Evolutionary conservation across 2,797 vertebrate genomes (phyloP).

Genomic region (Botia kubotai): DNA sequence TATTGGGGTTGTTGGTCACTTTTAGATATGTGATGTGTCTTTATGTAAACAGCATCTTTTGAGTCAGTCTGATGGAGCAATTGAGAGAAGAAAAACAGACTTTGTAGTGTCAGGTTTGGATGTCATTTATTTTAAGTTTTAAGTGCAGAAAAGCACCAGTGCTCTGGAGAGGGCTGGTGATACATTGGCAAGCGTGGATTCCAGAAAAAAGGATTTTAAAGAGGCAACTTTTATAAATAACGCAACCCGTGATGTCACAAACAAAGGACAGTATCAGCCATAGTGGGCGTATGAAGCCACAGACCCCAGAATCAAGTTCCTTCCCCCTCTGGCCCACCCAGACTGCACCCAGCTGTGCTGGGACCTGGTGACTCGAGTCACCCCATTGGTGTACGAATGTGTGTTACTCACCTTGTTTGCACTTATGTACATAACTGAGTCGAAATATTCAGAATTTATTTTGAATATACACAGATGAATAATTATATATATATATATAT

Average conservation of each 20-base stretch:
- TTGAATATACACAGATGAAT: constrained; percentile 90
- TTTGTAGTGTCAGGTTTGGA: constrained; percentile 57
- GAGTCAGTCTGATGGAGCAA: constrained; percentile 79
- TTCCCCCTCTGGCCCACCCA: constrained; percentile 54
- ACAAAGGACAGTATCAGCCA: constrained; percentile 37
- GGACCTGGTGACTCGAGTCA: constrained; percentile 86
- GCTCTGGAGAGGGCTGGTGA: constrained; percentile 45
- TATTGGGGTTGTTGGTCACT: constrained; percentile 60
- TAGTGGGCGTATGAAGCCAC: constrained; percentile 53
- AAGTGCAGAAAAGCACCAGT: constrained; percentile 39
- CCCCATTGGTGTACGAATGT: constrained; percentile 93
- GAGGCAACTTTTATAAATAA: constrained; percentile 41
- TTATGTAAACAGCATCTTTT: constrained; percentile 81
- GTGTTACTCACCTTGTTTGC: constrained; percentile 99
- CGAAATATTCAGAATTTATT: constrained; percentile 95
- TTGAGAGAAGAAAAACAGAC: constrained; percentile 78
- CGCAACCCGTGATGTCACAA: constrained; percentile 54
- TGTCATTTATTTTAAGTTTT: constrained; percentile 26
- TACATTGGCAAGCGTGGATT: constrained; percentile 32
- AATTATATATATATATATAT: constrained; percentile 64
- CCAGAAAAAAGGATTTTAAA: constrained; percentile 29
- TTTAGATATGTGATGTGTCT: constrained; percentile 38
- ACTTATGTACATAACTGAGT: constrained; percentile 99
- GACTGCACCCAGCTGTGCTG: constrained; percentile 88
- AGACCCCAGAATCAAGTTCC: constrained; percentile 68